Evolutionary conservation across 2,113 vertebrate genomes (phyloP).

Genomic region (Hippotragus niger): DNA sequence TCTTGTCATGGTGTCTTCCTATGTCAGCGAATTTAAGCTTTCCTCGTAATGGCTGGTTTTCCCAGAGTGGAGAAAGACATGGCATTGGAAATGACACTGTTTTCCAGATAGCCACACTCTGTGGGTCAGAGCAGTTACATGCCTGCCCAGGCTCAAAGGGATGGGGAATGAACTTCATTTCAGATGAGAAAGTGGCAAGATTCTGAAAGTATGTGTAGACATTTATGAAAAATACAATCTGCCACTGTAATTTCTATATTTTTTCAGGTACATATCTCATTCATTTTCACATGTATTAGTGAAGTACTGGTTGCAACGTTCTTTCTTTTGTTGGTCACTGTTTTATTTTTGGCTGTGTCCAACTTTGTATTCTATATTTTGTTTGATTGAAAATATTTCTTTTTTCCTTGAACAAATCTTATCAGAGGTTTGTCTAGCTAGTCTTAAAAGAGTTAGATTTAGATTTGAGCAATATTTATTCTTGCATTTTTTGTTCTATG

Average conservation of each 20-base stretch:
- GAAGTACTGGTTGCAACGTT: background rate
- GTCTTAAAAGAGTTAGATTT: background rate
- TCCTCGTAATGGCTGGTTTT: background rate
- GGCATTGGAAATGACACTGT: background rate
- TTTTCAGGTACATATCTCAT: background rate
- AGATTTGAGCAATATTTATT: background rate
- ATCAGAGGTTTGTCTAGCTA: background rate
- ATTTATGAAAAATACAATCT: background rate
- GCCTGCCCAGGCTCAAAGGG: background rate
- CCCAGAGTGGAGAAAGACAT: background rate
- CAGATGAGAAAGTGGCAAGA: background rate
- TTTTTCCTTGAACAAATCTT: background rate
- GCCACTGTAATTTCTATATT: background rate
- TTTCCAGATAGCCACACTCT: background rate
- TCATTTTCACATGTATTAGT: background rate
- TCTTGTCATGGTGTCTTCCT: background rate
- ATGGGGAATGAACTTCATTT: background rate
- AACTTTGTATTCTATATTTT: background rate
- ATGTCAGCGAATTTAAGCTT: background rate
- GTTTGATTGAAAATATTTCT: background rate
- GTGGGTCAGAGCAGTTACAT: background rate
- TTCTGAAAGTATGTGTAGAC: background rate
- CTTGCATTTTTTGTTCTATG: background rate
- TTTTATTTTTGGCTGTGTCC: background rate
- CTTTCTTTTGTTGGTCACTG: background rate